Percentiles rank a stretch among this genome's conserved stretches.
Conservation (phyloP, 2,113 vertebrate genomes). For the Triplophysa dalaica region DNA sequence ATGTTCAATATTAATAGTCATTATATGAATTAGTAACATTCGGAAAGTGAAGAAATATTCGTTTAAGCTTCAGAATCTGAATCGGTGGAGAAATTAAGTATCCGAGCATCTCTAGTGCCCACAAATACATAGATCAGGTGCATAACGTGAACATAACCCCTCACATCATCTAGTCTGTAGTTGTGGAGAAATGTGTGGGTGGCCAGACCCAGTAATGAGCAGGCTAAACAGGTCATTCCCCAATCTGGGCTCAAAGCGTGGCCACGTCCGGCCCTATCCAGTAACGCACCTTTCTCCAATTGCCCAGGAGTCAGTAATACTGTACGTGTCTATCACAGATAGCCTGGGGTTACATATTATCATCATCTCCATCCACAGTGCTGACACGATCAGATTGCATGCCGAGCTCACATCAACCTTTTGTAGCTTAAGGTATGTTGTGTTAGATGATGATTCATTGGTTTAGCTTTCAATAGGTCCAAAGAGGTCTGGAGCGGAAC, state of each 20-base stretch:
- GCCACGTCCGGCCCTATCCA: slow-evolving; percentile 22
- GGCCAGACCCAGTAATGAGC: slow-evolving; percentile 37
- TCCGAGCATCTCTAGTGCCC: too few species aligned
- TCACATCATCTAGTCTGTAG: too few species aligned
- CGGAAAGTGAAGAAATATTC: too few species aligned
- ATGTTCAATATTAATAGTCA: too few species aligned
- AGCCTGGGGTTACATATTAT: slow-evolving; percentile 34
- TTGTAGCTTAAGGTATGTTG: slow-evolving; percentile 41
- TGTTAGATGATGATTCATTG: slow-evolving; percentile 40
- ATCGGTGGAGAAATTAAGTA: too few species aligned
- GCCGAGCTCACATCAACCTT: slow-evolving; percentile 11
- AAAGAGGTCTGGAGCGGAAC: slow-evolving; percentile 24
- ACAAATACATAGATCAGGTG: slow-evolving; percentile 8
- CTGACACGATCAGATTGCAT: slow-evolving; percentile 41
- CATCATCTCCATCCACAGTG: slow-evolving; percentile 17
- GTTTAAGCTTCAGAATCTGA: too few species aligned
- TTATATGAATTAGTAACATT: too few species aligned
- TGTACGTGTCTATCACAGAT: slow-evolving; percentile 42
- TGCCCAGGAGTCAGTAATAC: slow-evolving; percentile 29
- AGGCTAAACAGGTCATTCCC: slow-evolving; percentile 29
- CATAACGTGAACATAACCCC: slow-evolving; percentile 23
- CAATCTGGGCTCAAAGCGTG: slow-evolving; percentile 35
- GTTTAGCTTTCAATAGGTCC: slow-evolving; percentile 11
- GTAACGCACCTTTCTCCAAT: slow-evolving; percentile 23
- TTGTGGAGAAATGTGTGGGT: slow-evolving; percentile 34